Percentiles rank a stretch among this genome's conserved stretches.
Conservation (phyloP, 2,113 vertebrate species). For the Pelecanus crispus region DNA sequence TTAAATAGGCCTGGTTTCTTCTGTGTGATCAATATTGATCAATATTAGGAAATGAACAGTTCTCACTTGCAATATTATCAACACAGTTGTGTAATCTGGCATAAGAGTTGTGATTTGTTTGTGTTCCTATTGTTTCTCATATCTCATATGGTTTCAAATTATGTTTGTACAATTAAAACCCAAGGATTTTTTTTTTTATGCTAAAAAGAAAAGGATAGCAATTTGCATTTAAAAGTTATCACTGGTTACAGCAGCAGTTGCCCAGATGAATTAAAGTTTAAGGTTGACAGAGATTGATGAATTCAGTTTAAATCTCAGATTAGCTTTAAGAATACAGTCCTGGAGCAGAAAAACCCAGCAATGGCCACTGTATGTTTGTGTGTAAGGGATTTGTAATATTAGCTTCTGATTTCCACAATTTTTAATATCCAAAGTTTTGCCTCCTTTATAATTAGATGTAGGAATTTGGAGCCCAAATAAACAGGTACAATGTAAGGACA, state of each 20-base stretch:
- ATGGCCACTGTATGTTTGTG: neutral
- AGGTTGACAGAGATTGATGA: neutral
- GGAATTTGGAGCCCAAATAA: neutral
- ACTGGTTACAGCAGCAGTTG: neutral
- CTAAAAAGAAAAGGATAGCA: neutral
- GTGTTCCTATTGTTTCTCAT: neutral
- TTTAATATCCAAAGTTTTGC: neutral
- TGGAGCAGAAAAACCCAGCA: neutral
- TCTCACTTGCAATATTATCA: neutral
- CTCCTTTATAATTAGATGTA: neutral
- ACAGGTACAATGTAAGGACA: rapidly evolving
- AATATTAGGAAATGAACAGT: neutral
- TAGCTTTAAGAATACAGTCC: neutral
- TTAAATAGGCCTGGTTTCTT: neutral
- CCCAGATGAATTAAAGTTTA: neutral
- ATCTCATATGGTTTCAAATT: neutral
- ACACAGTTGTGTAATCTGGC: neutral
- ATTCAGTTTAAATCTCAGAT: neutral
- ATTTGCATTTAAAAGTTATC: neutral
- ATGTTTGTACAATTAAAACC: neutral
- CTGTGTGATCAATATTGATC: neutral
- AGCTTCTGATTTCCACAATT: neutral
- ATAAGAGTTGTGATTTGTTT: neutral
- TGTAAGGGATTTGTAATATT: neutral
- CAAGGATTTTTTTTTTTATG: neutral